These are phyloP conservation scores for Yoshiicerus persimilis DNA, from an alignment of 1,140 invertebrate species.

Conservation along the genomic window DNA sequence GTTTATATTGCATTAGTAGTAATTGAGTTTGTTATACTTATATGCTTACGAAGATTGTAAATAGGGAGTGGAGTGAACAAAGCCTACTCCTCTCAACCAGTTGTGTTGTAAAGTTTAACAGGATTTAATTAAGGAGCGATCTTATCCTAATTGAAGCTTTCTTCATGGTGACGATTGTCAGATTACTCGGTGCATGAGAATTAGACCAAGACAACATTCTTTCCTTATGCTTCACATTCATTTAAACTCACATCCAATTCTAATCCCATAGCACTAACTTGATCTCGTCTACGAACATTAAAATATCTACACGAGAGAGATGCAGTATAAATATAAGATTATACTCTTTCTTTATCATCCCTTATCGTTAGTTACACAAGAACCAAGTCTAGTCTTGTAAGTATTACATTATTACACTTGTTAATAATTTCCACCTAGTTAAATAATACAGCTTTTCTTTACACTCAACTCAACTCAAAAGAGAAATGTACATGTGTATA, in stretches of 20 bases:
- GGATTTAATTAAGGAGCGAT: conserved; percentile 22
- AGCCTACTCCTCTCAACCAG: background rate
- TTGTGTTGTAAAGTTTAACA: conserved; percentile 19
- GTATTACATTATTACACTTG: background rate
- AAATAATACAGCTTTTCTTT: too few relatives aligned
- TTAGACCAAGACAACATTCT: conserved; percentile 3
- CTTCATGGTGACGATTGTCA: conserved; percentile 24
- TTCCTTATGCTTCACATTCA: background rate
- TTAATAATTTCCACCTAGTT: background rate
- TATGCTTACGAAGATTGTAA: background rate
- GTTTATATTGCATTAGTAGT: too few relatives aligned
- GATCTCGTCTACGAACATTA: background rate
- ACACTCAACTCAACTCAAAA: background rate
- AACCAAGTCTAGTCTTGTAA: background rate
- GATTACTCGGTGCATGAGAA: conserved; percentile 24
- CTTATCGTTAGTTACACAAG: too few relatives aligned
- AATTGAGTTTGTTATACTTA: background rate
- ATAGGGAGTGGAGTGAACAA: background rate
- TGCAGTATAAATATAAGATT: too few relatives aligned
- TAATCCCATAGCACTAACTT: background rate
- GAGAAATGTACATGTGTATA: too few relatives aligned
- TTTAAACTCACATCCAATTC: background rate
- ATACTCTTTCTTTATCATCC: too few relatives aligned
- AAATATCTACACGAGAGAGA: background rate
- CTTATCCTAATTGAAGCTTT: conserved; percentile 28